Evolutionary conservation across 53 echinoderm and acorn worm genomes (phyloP).

Genomic region (Glandiceps talaboti): DNA sequence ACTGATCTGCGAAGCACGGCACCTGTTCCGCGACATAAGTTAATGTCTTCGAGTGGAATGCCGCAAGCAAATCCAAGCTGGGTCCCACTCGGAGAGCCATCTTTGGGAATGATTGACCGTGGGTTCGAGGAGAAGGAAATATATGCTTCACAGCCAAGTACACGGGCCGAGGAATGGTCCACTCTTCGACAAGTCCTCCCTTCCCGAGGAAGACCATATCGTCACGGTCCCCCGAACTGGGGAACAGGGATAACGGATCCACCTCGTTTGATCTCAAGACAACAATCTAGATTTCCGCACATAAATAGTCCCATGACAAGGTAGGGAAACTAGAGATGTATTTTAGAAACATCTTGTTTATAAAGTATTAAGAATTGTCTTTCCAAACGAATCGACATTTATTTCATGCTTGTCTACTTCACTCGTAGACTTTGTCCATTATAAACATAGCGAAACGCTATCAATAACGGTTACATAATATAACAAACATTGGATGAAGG

Average conservation of each 20-base stretch:
- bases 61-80: constrained; percentile 47
- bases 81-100: constrained; percentile 81
- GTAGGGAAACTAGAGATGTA: constrained; percentile 19
- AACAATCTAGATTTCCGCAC: constrained; percentile 77
- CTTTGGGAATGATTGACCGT: constrained; percentile 49
- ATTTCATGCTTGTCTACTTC: too few relatives aligned
- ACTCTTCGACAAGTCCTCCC: constrained; percentile 71
- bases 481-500: too few relatives aligned
- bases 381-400: too few relatives aligned
- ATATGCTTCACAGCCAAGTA: constrained; percentile 61
- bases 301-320: constrained; percentile 98
- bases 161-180: constrained; percentile 88
- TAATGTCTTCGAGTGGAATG: constrained; percentile 53
- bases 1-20: constrained; percentile 97
- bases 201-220: constrained; percentile 53
- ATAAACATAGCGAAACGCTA: too few relatives aligned
- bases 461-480: too few relatives aligned
- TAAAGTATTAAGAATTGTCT: too few relatives aligned
- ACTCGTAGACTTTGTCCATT: too few relatives aligned
- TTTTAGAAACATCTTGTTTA: too few relatives aligned
- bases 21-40: constrained; percentile 90
- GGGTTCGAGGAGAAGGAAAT: constrained; percentile 60
- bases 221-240: constrained; percentile 81
- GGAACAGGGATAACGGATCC: constrained; percentile 63
- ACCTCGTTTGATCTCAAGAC: constrained; percentile 40